Evolutionary conservation across 2,797 vertebrate species (phyloP), one percentile per base, ranked within the genome.

Genomic region (Enoplosus armatus): DNA sequence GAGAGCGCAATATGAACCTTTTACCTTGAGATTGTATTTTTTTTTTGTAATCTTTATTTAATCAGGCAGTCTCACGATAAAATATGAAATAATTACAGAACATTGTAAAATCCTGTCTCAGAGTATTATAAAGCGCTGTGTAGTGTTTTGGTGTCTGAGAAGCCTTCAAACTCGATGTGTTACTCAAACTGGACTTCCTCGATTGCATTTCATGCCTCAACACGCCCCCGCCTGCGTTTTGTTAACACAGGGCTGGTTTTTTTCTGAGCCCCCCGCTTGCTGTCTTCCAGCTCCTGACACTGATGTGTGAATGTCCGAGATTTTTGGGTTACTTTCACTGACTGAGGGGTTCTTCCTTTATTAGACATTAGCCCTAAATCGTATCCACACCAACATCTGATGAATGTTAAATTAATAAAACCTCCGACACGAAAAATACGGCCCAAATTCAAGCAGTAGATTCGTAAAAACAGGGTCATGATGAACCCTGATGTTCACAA

Each of bases 401-500:
- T 33, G 26, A 67, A 67, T 35, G 12, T 59, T 39, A 29, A 67
- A 60, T 59, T 37, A 33, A 24, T 59, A 15, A 4, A 70, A 51
- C 20, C 20, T 59, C 4, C 18, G 31, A 1, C 4, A n/a, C 54
- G n/a, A 48, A 73, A 72, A 75, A 56, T n/a, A 15, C 5, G 39
- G 39, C n/a, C 4, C 6, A 39, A 15, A 59, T 66, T 66, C 2
- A 62, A 67, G 26, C 15, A 22, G 12, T 24, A 8, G 5, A 45
- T 64, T 54, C 6, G 12, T 24, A 8, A 54, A 58, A 53, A 4
- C 0, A 10, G 18, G 2, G 3, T n/a, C 33, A 26, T 43, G 31
- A 60, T 35, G 12, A 72, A 63, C 27, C 27, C 54, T 16, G 1
- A 74, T 75, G 65, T 58, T 77, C 39, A 63, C 58, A 80, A 39